Percentiles rank a stretch among this genome's conserved stretches.
Conservation (phyloP, 2,113 vertebrate species). For the Cygnus atratus region DNA sequence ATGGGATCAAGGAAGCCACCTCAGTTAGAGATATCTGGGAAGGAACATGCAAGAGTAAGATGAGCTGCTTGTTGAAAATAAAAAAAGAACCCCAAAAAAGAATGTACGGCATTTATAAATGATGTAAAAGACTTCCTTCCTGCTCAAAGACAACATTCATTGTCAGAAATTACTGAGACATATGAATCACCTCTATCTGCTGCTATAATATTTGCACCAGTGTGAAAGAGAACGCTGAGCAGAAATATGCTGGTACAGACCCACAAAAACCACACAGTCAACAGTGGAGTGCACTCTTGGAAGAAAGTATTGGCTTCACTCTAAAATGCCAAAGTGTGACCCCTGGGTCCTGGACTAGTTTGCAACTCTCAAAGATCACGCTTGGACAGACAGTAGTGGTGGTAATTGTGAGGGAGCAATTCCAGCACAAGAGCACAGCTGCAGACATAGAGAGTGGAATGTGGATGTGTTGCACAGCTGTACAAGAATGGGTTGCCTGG, state of each 20-base stretch:
- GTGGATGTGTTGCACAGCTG: not conserved
- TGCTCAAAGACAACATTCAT: not conserved
- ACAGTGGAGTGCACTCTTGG: not conserved
- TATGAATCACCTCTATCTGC: not conserved
- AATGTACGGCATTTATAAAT: not conserved
- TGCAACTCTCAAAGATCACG: not conserved
- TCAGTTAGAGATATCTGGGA: not conserved
- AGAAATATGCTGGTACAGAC: not conserved
- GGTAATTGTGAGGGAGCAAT: not conserved
- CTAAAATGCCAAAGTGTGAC: not conserved
- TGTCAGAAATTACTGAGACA: not conserved
- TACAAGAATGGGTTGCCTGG: not conserved
- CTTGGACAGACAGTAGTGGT: not conserved
- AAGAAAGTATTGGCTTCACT: not conserved
- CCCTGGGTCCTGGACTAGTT: not conserved
- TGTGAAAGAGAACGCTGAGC: not conserved
- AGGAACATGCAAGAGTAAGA: not conserved
- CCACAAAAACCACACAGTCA: not conserved
- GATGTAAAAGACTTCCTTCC: not conserved
- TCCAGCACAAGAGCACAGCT: not conserved
- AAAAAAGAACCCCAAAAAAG: not conserved
- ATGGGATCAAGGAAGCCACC: not conserved
- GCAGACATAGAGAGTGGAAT: not conserved
- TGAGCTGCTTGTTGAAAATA: not conserved
- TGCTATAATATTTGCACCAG: not conserved